Base-by-base conservation (phyloP, 1,140 invertebrate genomes). In the Scylla paramamosain region DNA sequence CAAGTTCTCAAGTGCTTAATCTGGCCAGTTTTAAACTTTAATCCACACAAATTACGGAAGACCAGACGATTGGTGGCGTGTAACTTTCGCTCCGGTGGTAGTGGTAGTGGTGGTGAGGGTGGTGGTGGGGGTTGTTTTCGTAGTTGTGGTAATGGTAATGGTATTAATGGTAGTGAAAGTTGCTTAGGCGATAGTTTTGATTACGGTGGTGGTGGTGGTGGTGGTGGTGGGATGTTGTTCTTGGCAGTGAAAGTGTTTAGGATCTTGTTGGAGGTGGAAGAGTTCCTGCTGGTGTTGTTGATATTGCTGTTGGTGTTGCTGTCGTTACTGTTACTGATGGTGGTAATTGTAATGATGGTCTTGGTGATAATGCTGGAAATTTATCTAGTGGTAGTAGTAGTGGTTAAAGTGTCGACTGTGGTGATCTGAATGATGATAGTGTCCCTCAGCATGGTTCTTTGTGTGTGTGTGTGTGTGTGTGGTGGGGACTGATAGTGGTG, bases 11-110 rank as follows among this genome's bases (percentile, higher is more conserved):
- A 89, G 88, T 89, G 88, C 48, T 89, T 89, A 89, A 89, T 89
- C 88, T 48, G 39, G 88, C 88, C 39, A 89, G 88, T 89, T 89
- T 89, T 48, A 89, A 89, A 89, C 88, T 89, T 89, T 89, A 89
- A 48, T 89, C 45, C 88, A 14, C 45, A 89, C 88, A 89, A 89
- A 89, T 89, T 89, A 48, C 88, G n/a, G 86, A 87, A 32, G 86
- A 87, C 0, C n/a, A 48, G 39, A 48, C 39, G 39, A 28, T 28
- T 39, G 31, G 88, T 89, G 88, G 39, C 39, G 12, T 32, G 86
- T 87, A 87, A 87, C 14, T 87, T 32, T 32, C 14, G 10, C 31
- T 32, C 14, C 14, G 86, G 14, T 20, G 86, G 86, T 39, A n/a
- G 28, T 32, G n/a, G 39, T 87, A 29, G 31, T 12, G 31, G 86